phyloP scores from a whole-genome alignment of 2,888 invertebrate genomes.

The Standfussiana lucernea region DNA sequence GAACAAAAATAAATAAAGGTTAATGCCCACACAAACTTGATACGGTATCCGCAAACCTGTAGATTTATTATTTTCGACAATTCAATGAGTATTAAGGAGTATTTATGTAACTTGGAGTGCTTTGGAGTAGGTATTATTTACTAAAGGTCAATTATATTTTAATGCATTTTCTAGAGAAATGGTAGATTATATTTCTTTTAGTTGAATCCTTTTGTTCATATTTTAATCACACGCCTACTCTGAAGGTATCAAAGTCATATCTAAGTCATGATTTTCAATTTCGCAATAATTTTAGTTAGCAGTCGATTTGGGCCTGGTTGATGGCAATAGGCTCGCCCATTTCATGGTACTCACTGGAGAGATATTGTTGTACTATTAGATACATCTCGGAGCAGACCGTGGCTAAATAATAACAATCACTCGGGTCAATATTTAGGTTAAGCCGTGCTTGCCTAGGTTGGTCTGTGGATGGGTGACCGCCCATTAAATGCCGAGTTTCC shows the following conservation, averaged over 20 bases:
- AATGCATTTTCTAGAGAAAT: background rate
- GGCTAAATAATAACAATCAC: no score
- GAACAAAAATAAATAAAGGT: constrained; percentile 61
- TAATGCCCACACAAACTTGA: constrained; percentile 62
- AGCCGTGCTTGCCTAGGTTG: no score
- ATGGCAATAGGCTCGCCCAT: background rate
- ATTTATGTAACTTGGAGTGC: background rate
- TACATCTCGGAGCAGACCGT: no score
- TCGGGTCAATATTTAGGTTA: no score
- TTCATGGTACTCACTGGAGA: no score
- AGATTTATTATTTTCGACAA: constrained; percentile 74
- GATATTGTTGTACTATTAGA: no score
- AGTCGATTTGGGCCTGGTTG: background rate
- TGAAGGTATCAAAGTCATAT: background rate
- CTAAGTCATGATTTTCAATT: background rate
- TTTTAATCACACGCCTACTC: background rate
- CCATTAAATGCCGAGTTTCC: no score
- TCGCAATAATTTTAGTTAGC: background rate
- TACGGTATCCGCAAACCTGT: constrained; percentile 63
- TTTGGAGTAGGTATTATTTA: constrained; percentile 41
- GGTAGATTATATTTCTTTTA: background rate
- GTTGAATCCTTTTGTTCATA: accelerated
- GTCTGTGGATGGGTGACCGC: no score
- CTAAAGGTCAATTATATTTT: background rate
- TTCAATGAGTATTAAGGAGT: constrained; percentile 47